Evolutionary conservation across 2,113 vertebrate genomes (phyloP), one percentile per base, ranked within the genome.

Genomic region (Pyrgilauda ruficollis): DNA sequence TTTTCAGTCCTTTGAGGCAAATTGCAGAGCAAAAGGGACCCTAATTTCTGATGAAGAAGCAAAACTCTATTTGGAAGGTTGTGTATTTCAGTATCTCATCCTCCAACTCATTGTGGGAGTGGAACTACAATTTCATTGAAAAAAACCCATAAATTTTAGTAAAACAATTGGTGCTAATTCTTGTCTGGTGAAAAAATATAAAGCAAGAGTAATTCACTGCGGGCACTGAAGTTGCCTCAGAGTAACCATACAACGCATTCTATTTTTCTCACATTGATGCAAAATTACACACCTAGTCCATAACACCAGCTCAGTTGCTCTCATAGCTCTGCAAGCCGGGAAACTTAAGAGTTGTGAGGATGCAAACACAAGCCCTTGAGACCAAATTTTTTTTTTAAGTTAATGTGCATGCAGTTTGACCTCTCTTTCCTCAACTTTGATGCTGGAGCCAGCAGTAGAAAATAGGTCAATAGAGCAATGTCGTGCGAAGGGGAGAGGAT

Each of bases 391-490:
- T 61, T 62, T 84, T 44, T 73, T 0, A 56, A 56, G 33, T n/a
- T 63, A 70, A 52, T 47, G 33, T 7, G 5, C 50, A 14, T 62
- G 41, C 28, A 73, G 31, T 63, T 80, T 63, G 59, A 70, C 56
- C 30, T 59, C 41, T 63, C 47, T 39, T 80, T 33, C 39, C 88
- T 75, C 61, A 88, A 41, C 44, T 84, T 55, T 61, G 49, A 18
- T 82, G 47, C 75, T 61, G 52, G 56, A 92, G n/a, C 47, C 6
- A 4, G 33, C 72, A 91, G 56, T 22, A 89, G 90, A 84, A 96
- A 95, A 89, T 75, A 89, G 88, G 94, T 94, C 85, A 96, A 59
- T 78, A 78, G 90, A 84, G 64, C 93, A 90, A 31, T 68, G 61
- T 59, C 12, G 69, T 90, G 86, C 63, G 4, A 95, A 94, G 78